Conservation (phyloP, 2,797 vertebrate species). For the Sebastes umbrosus region DNA sequence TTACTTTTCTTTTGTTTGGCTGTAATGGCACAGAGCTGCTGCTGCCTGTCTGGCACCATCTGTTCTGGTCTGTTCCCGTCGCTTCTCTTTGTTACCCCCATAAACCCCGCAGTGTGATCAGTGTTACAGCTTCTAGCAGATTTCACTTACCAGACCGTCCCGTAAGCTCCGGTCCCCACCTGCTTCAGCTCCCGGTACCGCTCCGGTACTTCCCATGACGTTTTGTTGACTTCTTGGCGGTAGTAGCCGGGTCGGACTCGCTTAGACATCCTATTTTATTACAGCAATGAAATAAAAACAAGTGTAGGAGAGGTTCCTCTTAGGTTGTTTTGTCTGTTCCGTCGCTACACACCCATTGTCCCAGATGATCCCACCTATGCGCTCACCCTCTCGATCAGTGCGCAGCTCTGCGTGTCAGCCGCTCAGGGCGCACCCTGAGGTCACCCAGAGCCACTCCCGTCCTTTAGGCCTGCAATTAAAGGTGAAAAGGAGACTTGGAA, state of each 20-base stretch:
- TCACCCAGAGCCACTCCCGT: conserved; percentile 71
- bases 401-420: conserved; percentile 48
- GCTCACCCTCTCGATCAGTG: conserved; percentile 34
- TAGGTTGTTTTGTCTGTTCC: conserved; percentile 23
- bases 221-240: conserved; percentile 92
- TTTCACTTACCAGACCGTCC: conserved; percentile 92
- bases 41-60: conserved; percentile 45
- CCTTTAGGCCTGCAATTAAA: conserved; percentile 22
- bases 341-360: conserved; percentile 69
- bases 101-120: not conserved
- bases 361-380: conserved; percentile 65
- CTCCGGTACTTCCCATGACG: conserved; percentile 91
- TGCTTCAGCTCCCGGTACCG: conserved; percentile 90
- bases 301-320: not conserved
- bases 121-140: not conserved
- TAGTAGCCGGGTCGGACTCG: conserved; percentile 85
- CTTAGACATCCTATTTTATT: conserved; percentile 77
- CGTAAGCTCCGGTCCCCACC: conserved; percentile 95
- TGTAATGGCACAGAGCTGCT: conserved; percentile 7
- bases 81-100: conserved; percentile 37
- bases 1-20: conserved; percentile 59
- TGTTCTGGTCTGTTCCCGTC: conserved; percentile 2
- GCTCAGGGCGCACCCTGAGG: conserved; percentile 70
- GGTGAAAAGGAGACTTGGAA: conserved; percentile 31
- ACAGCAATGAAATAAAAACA: too few species aligned